Conservation (phyloP, 1,140 invertebrate genomes). For the Coptotermes formosanus region DNA sequence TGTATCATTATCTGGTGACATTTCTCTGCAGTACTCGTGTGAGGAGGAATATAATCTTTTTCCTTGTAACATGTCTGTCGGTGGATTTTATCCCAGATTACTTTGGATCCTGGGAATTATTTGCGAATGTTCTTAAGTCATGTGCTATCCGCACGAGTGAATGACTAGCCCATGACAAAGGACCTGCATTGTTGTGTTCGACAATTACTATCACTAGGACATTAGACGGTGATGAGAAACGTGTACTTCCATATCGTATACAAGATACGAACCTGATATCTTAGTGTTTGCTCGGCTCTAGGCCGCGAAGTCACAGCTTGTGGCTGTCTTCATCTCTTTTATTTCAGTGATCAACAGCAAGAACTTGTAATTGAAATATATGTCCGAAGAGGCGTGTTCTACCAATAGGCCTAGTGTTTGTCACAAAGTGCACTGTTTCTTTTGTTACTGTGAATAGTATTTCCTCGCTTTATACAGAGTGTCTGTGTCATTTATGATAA, state of each 20-base stretch:
- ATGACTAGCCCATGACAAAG: no score
- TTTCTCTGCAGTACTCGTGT: neutral
- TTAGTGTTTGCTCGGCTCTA: no score
- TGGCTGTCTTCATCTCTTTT: no score
- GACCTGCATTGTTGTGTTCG: no score
- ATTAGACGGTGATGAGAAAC: no score
- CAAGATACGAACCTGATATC: no score
- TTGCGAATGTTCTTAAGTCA: no score
- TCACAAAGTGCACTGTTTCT: neutral
- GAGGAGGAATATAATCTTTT: neutral
- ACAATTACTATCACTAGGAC: no score
- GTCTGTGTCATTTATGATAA: neutral
- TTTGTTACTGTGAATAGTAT: neutral
- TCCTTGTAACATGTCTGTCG: neutral
- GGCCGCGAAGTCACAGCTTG: no score
- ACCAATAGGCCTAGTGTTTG: neutral
- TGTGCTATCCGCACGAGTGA: no score
- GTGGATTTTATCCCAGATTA: neutral
- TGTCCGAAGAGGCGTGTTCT: neutral
- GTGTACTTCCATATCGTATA: no score
- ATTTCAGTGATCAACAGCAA: neutral
- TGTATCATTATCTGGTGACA: neutral
- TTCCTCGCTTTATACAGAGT: neutral
- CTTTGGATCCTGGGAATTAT: no score
- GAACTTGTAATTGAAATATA: neutral